phyloP scores from a whole-genome alignment of 2,113 vertebrate genomes.

The Chaetodon trifascialis region DNA sequence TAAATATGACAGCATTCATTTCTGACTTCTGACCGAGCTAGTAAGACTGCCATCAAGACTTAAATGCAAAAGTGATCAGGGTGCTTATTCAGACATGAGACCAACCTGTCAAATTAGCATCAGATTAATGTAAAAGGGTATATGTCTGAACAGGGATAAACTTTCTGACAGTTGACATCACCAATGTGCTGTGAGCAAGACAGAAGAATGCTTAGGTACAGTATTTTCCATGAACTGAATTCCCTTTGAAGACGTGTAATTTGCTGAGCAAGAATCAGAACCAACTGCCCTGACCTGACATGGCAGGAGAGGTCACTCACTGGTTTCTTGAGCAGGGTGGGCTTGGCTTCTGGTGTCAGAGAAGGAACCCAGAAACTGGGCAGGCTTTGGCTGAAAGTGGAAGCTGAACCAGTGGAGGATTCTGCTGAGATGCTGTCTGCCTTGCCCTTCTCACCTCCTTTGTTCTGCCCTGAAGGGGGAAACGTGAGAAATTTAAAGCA shows the following conservation, averaged over 20 bases:
- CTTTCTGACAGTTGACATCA: neutral
- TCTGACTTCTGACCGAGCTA: no score
- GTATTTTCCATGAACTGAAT: no score
- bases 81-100: no score
- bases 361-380: conserved; percentile 95
- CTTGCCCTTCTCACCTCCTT: conserved; percentile 22
- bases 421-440: conserved; percentile 50
- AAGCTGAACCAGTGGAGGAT: conserved; percentile 38
- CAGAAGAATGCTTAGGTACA: neutral
- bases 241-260: neutral
- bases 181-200: neutral
- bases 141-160: no score
- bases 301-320: conserved; percentile 74
- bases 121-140: no score
- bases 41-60: no score
- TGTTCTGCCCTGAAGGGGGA: conserved; percentile 58
- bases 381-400: conserved; percentile 73
- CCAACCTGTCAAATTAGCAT: no score
- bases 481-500: neutral
- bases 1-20: no score
- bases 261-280: neutral
- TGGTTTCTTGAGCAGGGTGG: conserved; percentile 89
- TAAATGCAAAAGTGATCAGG: no score
- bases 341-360: conserved; percentile 91
- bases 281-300: neutral